Percentiles rank a stretch among this genome's conserved stretches.
These are phyloP conservation scores for Bombus sibiricus DNA, from an alignment of 1,140 invertebrate species.

Conservation along the genomic window DNA sequence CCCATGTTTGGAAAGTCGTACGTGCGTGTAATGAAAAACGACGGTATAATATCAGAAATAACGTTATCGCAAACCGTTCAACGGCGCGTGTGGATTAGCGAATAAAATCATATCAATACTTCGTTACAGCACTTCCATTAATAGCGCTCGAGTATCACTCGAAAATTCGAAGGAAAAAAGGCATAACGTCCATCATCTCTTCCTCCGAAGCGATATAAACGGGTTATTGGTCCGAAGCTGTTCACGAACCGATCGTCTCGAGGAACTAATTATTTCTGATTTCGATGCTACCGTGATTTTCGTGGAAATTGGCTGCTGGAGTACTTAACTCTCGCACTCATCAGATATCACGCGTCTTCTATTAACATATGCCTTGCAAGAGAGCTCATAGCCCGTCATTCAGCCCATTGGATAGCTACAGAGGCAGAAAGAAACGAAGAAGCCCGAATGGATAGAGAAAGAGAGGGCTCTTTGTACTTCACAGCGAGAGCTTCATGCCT, in stretches of 20 bases:
- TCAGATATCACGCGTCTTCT: slow-evolving; percentile 71
- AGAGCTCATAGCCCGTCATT: slow-evolving; percentile 65
- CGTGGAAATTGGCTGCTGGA: slow-evolving; percentile 45
- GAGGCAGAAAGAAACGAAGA: slow-evolving; percentile 5
- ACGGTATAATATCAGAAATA: background rate
- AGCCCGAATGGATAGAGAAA: slow-evolving; percentile 17
- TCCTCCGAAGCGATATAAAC: background rate
- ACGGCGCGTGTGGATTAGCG: background rate
- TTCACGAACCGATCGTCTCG: background rate
- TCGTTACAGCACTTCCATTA: background rate
- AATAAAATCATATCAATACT: background rate
- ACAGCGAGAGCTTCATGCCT: slow-evolving; percentile 4
- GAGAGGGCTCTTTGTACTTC: slow-evolving; percentile 35
- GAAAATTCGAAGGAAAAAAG: background rate
- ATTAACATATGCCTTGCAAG: slow-evolving; percentile 60
- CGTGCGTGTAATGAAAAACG: background rate
- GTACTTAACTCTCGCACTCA: slow-evolving; percentile 65
- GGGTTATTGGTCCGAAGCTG: background rate
- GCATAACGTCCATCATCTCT: no score
- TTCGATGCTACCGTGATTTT: slow-evolving; percentile 52
- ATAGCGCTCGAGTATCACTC: background rate
- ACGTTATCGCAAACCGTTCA: background rate
- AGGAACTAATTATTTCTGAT: slow-evolving; percentile 69
- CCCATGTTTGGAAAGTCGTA: no score
- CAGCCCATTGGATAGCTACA: background rate